Conservation (phyloP, 92 coral and sea anemone species). For the Epizoanthus rinbou region DNA sequence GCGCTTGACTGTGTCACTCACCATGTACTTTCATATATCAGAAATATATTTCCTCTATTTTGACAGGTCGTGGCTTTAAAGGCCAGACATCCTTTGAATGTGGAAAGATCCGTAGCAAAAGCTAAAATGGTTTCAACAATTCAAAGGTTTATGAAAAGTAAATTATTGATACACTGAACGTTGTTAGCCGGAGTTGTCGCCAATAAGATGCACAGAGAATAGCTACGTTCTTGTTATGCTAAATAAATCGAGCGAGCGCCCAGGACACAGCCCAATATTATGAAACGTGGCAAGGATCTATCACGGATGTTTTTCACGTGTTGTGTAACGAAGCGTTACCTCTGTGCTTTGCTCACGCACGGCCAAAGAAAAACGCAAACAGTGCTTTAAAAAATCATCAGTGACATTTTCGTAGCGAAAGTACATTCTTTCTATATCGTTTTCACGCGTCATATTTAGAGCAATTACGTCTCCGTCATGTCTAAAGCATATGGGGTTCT, state of each 20-base stretch:
- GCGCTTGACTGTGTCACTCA: slow-evolving; percentile 35
- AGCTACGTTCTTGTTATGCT: slow-evolving; percentile 10
- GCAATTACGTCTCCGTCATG: slow-evolving; percentile 82
- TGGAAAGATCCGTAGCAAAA: slow-evolving; percentile 18
- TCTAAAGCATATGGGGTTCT: slow-evolving; percentile 77
- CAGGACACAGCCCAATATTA: slow-evolving; percentile 29
- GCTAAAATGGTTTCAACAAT: slow-evolving; percentile 24
- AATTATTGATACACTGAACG: neutral
- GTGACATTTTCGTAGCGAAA: neutral
- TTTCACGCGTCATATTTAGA: slow-evolving; percentile 70
- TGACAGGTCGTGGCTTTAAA: slow-evolving; percentile 38
- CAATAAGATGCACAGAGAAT: neutral
- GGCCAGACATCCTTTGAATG: slow-evolving; percentile 30
- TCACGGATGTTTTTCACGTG: slow-evolving; percentile 42
- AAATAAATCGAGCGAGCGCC: slow-evolving; percentile 16
- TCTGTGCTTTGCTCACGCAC: neutral
- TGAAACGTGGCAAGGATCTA: slow-evolving; percentile 36
- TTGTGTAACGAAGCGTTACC: slow-evolving; percentile 22
- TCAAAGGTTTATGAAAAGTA: neutral
- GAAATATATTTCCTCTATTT: slow-evolving; percentile 33
- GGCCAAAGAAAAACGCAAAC: neutral
- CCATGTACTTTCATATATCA: slow-evolving; percentile 33
- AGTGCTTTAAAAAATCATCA: neutral
- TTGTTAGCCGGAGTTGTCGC: neutral
- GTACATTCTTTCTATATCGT: slow-evolving; percentile 54